A percentile compares a stretch with the other conserved stretches of the same genome.
These are phyloP conservation scores for Sinocyclocheilus anophthalmus DNA, from an alignment of 2,113 vertebrate genomes.

Conservation along the genomic window DNA sequence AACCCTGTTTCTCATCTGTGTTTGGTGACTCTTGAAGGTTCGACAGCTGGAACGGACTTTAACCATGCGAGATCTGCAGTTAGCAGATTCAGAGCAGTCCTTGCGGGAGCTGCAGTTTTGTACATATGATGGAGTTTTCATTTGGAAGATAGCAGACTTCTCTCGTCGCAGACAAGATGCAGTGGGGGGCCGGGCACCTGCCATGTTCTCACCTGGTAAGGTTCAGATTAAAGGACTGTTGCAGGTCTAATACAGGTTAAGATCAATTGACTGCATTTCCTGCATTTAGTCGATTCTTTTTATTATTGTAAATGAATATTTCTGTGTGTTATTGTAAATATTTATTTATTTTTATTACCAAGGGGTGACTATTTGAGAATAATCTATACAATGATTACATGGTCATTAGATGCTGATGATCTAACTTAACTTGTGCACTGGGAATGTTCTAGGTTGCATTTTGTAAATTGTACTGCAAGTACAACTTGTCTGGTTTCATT, in stretches of 20 bases:
- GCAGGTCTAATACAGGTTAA: no score
- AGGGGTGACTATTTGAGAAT: no score
- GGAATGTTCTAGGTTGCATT: neutral
- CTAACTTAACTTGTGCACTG: neutral
- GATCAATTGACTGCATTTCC: neutral
- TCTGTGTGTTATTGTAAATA: no score
- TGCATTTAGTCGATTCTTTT: neutral
- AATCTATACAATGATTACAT: no score
- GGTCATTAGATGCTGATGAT: neutral
- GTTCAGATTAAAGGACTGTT: neutral
- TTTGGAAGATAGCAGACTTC: slow-evolving; percentile 95
- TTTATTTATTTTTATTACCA: no score
- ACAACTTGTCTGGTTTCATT: neutral
- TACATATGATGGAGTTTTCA: slow-evolving; percentile 89
- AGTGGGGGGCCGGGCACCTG: slow-evolving; percentile 84
- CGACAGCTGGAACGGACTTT: slow-evolving; percentile 92
- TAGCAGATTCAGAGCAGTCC: slow-evolving; percentile 89
- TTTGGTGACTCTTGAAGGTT: slow-evolving; percentile 74
- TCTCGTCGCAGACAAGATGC: slow-evolving; percentile 93
- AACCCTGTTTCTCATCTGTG: neutral
- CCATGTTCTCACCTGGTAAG: slow-evolving; percentile 96
- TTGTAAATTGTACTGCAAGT: no score
- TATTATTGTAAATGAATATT: no score
- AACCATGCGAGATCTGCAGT: slow-evolving; percentile 88
- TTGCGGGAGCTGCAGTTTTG: slow-evolving; percentile 86